Conservation (phyloP, 2,113 vertebrate species). For the Rhea pennata region DNA sequence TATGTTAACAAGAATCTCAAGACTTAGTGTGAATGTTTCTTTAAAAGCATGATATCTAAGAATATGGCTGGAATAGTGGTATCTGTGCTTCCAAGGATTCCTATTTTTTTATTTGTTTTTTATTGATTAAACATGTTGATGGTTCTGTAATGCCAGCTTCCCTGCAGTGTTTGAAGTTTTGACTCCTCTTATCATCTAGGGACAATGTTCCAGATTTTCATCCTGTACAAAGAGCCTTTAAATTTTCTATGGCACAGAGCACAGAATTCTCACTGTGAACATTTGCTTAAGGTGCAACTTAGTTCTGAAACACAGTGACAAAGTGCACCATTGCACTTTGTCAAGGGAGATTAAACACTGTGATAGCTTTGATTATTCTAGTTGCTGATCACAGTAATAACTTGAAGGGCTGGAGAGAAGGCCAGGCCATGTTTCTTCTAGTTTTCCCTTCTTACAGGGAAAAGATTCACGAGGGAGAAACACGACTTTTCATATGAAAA, state of each 20-base stretch:
- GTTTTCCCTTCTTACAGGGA: neutral
- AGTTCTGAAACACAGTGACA: accelerated
- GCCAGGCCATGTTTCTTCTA: neutral
- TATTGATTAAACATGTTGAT: neutral
- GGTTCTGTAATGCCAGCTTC: neutral
- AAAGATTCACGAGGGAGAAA: neutral
- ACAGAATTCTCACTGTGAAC: accelerated
- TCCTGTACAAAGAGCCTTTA: neutral
- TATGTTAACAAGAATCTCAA: neutral
- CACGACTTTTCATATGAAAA: accelerated
- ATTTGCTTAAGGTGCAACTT: neutral
- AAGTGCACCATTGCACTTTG: neutral
- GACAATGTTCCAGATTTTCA: neutral
- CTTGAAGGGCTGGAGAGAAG: neutral
- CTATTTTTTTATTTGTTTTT: neutral
- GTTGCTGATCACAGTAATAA: neutral
- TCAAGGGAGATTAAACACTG: neutral
- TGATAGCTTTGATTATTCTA: neutral
- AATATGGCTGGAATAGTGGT: neutral
- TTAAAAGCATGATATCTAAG: neutral
- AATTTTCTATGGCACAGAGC: neutral
- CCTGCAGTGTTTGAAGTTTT: neutral
- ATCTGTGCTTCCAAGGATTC: neutral
- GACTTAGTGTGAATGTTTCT: neutral
- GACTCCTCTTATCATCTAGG: neutral